Evolutionary conservation across 2,797 vertebrate genomes (phyloP).

Genomic region (Uromys caudimaculatus): DNA sequence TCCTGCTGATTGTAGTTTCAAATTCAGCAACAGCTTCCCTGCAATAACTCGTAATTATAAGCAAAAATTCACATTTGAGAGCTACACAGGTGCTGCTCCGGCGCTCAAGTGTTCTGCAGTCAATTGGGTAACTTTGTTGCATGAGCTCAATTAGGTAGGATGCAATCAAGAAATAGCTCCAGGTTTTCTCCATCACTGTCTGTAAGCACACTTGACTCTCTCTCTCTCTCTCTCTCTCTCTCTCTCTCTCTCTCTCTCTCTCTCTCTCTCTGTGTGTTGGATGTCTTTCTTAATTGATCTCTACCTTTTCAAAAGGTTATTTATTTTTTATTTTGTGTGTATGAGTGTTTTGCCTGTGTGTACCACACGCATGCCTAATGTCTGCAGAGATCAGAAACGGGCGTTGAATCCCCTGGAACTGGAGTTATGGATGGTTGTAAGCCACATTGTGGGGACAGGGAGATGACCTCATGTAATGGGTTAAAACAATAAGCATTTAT

Average conservation of each 20-base stretch:
- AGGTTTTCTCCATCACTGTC: not conserved
- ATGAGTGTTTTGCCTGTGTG: not conserved
- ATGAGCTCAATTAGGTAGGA: not conserved
- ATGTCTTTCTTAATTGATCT: not conserved
- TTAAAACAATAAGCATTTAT: constrained; percentile 25
- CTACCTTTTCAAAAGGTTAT: not conserved
- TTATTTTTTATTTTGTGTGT: not conserved
- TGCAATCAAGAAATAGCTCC: not conserved
- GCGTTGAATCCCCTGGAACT: not conserved
- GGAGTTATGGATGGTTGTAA: not conserved
- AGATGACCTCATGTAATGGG: not conserved
- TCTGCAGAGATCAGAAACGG: not conserved
- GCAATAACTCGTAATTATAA: not conserved
- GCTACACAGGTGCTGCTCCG: not conserved
- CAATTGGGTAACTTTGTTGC: not conserved
- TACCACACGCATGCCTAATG: not conserved
- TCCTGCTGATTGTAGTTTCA: not conserved
- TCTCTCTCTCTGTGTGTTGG: no score
- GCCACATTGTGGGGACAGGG: not conserved
- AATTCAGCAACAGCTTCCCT: not conserved
- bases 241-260: no score
- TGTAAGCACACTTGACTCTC: not conserved
- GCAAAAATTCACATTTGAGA: not conserved
- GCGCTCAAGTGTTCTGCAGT: not conserved
- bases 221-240: no score